Percentiles rank a stretch among this genome's conserved stretches.
These are phyloP conservation scores for Ornithoptera priamus DNA, from an alignment of 2,888 invertebrate genomes.

Conservation along the genomic window DNA sequence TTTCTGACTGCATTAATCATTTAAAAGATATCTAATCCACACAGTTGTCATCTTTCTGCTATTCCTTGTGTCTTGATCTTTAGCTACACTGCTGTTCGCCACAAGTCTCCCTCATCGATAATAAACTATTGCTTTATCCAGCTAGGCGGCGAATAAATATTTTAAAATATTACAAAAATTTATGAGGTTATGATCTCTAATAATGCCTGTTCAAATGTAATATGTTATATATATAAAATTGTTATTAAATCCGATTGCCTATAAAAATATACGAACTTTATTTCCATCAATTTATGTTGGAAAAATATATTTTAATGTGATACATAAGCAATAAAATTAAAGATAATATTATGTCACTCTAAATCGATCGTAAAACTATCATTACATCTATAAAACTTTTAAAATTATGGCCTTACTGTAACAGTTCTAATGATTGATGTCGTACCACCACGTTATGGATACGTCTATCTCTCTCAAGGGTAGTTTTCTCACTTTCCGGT, in stretches of 20 bases:
- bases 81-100: neutral
- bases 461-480: too few species aligned
- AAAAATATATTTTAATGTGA: neutral
- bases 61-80: neutral
- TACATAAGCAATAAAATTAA: neutral
- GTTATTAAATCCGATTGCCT: neutral
- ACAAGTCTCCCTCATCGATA: neutral
- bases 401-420: neutral
- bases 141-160: neutral
- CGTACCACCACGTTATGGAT: too few species aligned
- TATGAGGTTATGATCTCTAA: neutral
- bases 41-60: neutral
- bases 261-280: neutral
- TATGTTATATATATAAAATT: too few species aligned
- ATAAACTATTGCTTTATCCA: neutral
- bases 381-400: neutral
- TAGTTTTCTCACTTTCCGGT: too few species aligned
- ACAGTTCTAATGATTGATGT: neutral
- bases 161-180: neutral
- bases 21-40: neutral
- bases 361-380: neutral
- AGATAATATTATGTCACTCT: neutral
- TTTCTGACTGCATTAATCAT: neutral
- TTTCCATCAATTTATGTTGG: too few species aligned
- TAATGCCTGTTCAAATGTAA: neutral